These are phyloP conservation scores for Rhinatrema bivittatum DNA, from an alignment of 2,797 vertebrate genomes.

Conservation along the genomic window DNA sequence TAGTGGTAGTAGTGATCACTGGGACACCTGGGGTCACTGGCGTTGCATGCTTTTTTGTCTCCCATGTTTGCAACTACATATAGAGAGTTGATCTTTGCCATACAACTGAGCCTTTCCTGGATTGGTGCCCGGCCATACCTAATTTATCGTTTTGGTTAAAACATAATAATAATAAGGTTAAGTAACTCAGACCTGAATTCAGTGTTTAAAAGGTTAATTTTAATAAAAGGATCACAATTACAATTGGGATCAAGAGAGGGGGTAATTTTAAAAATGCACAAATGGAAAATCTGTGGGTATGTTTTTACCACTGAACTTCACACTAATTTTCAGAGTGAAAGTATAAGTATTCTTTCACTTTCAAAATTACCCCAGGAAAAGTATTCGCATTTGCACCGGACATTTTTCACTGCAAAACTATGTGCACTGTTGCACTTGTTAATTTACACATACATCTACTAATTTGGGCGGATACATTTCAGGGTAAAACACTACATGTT, in stretches of 20 bases:
- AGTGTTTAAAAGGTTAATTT: neutral
- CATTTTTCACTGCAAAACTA: too few species aligned
- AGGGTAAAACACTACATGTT: too few species aligned
- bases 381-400: too few species aligned
- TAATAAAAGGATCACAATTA: neutral
- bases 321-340: too few species aligned
- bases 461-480: too few species aligned
- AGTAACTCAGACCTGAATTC: neutral
- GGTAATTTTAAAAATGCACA: too few species aligned
- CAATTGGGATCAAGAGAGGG: neutral
- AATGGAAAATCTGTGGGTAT: too few species aligned
- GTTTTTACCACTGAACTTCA: too few species aligned
- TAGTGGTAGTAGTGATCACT: conserved; percentile 44
- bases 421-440: too few species aligned
- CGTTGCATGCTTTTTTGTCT: conserved; percentile 48
- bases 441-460: too few species aligned
- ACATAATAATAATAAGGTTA: neutral
- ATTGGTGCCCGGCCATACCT: conserved; percentile 47
- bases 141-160: conserved; percentile 1
- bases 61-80: conserved; percentile 54
- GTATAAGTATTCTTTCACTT: too few species aligned
- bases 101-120: conserved; percentile 53
- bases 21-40: conserved; percentile 26
- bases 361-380: too few species aligned
- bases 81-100: conserved; percentile 52